Percentiles rank a stretch among this genome's conserved stretches.
phyloP scores from a whole-genome alignment of 2,888 invertebrate genomes.

The Coelopa pilipes region DNA sequence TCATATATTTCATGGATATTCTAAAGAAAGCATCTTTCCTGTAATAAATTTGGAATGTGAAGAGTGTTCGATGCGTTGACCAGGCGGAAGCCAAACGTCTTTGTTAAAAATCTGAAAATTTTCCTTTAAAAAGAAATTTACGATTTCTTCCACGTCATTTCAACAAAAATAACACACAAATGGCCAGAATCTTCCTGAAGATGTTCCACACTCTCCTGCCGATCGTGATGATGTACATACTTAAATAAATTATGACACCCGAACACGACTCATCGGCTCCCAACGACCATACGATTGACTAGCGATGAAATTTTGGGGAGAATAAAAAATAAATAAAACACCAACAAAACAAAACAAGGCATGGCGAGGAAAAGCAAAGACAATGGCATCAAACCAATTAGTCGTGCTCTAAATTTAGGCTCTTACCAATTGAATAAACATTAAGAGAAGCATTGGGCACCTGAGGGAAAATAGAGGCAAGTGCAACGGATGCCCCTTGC shows the following conservation, averaged over 20 bases:
- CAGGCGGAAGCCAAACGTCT: background rate
- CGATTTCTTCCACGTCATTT: no score
- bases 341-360: background rate
- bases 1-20: no score
- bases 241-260: slow-evolving; percentile 16
- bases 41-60: no score
- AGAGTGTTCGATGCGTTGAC: no score
- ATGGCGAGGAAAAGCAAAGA: background rate
- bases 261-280: background rate
- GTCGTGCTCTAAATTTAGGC: slow-evolving; percentile 35
- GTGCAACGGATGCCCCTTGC: slow-evolving; percentile 20
- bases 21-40: no score
- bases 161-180: no score
- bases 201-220: no score
- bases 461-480: slow-evolving; percentile 16
- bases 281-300: no score
- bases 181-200: no score
- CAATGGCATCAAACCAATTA: slow-evolving; percentile 26
- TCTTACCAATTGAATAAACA: slow-evolving; percentile 31
- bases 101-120: background rate
- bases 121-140: no score
- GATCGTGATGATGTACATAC: no score
- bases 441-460: slow-evolving; percentile 11
- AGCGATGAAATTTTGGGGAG: background rate
- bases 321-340: background rate